Conservation (phyloP, 2,113 vertebrate genomes). For the Lophura nycthemera region DNA sequence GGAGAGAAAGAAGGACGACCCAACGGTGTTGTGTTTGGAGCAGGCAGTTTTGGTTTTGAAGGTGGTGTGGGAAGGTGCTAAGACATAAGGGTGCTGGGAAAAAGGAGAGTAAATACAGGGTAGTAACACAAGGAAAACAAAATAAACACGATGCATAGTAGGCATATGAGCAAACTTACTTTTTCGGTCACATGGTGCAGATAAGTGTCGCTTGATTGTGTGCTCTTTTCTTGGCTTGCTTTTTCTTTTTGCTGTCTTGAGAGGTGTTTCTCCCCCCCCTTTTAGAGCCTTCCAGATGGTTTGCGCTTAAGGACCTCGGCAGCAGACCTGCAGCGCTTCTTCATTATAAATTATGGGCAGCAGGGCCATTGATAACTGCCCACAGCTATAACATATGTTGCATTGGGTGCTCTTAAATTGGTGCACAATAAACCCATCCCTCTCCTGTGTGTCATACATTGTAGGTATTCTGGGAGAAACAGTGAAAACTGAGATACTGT, state of each 20-base stretch:
- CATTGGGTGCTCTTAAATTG: background rate
- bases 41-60: background rate
- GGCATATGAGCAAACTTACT: background rate
- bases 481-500: background rate
- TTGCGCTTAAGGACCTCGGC: background rate
- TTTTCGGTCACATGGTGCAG: background rate
- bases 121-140: background rate
- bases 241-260: background rate
- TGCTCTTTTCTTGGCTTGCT: background rate
- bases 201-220: background rate
- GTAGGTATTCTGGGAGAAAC: background rate
- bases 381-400: background rate
- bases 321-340: background rate
- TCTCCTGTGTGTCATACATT: background rate
- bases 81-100: background rate
- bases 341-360: background rate
- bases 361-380: background rate
- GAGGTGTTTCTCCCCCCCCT: background rate
- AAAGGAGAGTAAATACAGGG: background rate
- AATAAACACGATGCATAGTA: background rate
- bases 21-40: background rate
- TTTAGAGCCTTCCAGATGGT: background rate
- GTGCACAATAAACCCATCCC: background rate
- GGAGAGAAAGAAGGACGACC: accelerated
- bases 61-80: background rate